Percentiles rank a stretch among this genome's conserved stretches.
These are phyloP conservation scores for Scomberomorus guttatus DNA, from an alignment of 2,797 vertebrate genomes.

Conservation along the genomic window DNA sequence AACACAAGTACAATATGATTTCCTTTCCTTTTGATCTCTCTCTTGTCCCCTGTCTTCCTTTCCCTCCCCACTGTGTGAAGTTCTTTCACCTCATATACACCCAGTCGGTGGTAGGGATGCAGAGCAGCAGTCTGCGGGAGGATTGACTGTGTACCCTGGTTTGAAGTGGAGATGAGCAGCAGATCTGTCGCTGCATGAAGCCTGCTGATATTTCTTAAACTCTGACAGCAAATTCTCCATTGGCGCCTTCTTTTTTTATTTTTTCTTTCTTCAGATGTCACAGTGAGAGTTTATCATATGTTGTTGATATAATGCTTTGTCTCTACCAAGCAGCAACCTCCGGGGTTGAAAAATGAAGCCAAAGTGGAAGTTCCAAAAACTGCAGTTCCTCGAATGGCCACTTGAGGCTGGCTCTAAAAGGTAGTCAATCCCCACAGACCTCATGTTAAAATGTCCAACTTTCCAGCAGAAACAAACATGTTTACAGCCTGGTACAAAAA, in stretches of 20 bases:
- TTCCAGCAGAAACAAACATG: too few relatives aligned
- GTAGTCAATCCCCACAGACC: too few relatives aligned
- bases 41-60: conserved; percentile 33
- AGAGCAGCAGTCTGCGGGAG: conserved; percentile 37
- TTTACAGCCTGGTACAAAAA: too few relatives aligned
- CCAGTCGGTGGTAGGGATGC: conserved; percentile 50
- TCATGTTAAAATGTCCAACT: too few relatives aligned
- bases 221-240: conserved; percentile 5
- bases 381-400: too few relatives aligned
- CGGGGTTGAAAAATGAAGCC: too few relatives aligned
- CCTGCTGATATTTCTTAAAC: conserved; percentile 43
- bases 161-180: conserved; percentile 73
- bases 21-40: conserved; percentile 54
- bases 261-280: conserved; percentile 14
- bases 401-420: too few relatives aligned
- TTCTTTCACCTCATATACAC: conserved; percentile 70
- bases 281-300: background rate
- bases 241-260: background rate
- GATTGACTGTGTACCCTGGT: conserved; percentile 45
- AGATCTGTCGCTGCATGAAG: conserved; percentile 49
- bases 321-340: too few relatives aligned
- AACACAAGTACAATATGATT: conserved; percentile 57
- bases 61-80: conserved; percentile 51
- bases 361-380: too few relatives aligned
- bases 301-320: background rate